Evolutionary conservation across 2,797 vertebrate species (phyloP).

Genomic region (Spinus olivaceus): DNA sequence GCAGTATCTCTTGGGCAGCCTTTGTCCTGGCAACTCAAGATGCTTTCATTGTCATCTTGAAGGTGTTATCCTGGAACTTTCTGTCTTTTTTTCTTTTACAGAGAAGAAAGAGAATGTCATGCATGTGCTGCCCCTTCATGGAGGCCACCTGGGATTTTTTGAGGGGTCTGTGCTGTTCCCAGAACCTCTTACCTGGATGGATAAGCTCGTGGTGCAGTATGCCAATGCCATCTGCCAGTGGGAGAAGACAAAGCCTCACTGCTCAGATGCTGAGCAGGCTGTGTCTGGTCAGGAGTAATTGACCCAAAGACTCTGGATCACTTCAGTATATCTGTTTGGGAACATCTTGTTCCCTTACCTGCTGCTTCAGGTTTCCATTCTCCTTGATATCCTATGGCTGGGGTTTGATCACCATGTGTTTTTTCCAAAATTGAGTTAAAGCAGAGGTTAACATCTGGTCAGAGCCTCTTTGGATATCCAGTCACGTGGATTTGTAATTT

Average conservation of each 20-base stretch:
- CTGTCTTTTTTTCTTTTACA: slow-evolving; percentile 56
- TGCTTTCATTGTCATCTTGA: neutral
- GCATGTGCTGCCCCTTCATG: slow-evolving; percentile 90
- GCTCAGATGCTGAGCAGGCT: slow-evolving; percentile 76
- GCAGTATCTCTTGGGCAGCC: neutral
- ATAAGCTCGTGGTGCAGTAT: slow-evolving; percentile 93
- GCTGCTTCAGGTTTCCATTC: slow-evolving; percentile 70
- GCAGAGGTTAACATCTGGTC: slow-evolving; percentile 10
- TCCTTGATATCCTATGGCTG: slow-evolving; percentile 43
- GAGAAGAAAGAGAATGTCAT: slow-evolving; percentile 91
- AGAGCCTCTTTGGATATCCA: slow-evolving; percentile 13
- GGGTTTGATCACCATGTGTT: slow-evolving; percentile 60
- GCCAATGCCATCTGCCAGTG: slow-evolving; percentile 89
- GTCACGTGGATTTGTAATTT: slow-evolving; percentile 19
- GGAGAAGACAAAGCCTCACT: slow-evolving; percentile 92
- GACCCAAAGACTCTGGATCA: slow-evolving; percentile 55
- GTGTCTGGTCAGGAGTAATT: slow-evolving; percentile 76
- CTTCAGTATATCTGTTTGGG: slow-evolving; percentile 56
- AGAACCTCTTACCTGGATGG: slow-evolving; percentile 96
- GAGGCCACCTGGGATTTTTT: slow-evolving; percentile 96
- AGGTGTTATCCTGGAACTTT: neutral
- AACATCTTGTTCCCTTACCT: slow-evolving; percentile 36
- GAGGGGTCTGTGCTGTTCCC: slow-evolving; percentile 93
- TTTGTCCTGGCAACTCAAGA: neutral
- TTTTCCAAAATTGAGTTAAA: slow-evolving; percentile 41